Evolutionary conservation across 2,113 vertebrate genomes (phyloP).

Genomic region (Seriola aureovittata): DNA sequence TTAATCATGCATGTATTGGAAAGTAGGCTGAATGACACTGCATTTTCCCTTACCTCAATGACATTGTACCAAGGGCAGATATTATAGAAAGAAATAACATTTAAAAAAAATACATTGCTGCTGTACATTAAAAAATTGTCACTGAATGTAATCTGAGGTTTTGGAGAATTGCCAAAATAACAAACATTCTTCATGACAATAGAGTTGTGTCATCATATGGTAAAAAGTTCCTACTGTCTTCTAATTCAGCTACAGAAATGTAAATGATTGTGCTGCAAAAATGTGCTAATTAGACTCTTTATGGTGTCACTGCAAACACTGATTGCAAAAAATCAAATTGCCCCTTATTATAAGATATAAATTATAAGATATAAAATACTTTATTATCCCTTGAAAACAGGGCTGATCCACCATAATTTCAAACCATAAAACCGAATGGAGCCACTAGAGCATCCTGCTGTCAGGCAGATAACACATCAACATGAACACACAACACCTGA

Average conservation of each 20-base stretch:
- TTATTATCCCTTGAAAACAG: constrained; percentile 11
- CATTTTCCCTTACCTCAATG: not conserved
- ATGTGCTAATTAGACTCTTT: constrained; percentile 4
- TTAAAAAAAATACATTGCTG: not conserved
- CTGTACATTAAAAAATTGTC: not conserved
- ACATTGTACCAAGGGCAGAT: not conserved
- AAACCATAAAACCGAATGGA: constrained; percentile 25
- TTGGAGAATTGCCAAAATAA: not conserved
- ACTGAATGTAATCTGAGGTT: not conserved
- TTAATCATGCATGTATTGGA: not conserved
- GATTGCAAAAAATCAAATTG: not conserved
- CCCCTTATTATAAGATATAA: constrained; percentile 15
- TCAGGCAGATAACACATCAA: not conserved
- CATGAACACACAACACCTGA: not conserved
- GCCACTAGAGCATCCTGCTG: not conserved
- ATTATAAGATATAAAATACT: not conserved
- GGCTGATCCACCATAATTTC: constrained; percentile 14
- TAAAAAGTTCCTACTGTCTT: not conserved
- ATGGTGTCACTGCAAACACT: not conserved
- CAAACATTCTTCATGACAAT: not conserved
- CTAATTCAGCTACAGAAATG: constrained; percentile 10
- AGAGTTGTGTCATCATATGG: not conserved
- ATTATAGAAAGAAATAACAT: not conserved
- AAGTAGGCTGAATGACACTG: constrained; percentile 7
- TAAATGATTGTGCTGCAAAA: not conserved